Conservation (phyloP, 1,140 invertebrate genomes). For the Bombus haemorrhoidalis region DNA sequence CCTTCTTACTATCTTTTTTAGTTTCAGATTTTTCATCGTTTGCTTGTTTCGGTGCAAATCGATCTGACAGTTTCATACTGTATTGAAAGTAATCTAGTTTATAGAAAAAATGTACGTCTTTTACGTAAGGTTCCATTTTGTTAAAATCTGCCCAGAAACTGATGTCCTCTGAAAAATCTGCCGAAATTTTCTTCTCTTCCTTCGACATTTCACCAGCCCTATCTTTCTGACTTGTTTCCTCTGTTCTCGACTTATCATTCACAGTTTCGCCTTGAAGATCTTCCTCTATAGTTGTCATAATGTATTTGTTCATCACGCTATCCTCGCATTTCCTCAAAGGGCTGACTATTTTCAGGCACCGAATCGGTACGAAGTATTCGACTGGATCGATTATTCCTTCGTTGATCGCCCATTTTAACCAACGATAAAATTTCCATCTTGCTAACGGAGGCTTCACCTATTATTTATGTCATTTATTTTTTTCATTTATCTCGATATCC, state of each 20-base stretch:
- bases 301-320: not conserved
- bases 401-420: constrained; percentile 76
- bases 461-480: not conserved
- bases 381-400: constrained; percentile 67
- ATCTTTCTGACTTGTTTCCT: not conserved
- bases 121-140: constrained; percentile 65
- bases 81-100: constrained; percentile 70
- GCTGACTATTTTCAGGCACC: constrained; percentile 71
- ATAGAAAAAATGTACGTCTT: constrained; percentile 72
- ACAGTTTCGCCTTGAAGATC: not conserved
- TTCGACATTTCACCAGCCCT: not conserved
- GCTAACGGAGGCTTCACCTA: constrained; percentile 66
- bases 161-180: constrained; percentile 40
- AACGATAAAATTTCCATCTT: constrained; percentile 76
- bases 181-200: not conserved
- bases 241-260: not conserved
- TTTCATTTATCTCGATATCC: not conserved
- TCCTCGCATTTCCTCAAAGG: constrained; percentile 47
- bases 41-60: not conserved
- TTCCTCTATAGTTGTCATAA: not conserved
- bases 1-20: constrained; percentile 41
- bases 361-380: constrained; percentile 66
- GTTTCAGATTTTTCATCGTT: constrained; percentile 34
- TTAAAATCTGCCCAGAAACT: constrained; percentile 75
- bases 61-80: constrained; percentile 65